phyloP scores from a whole-genome alignment of 1,140 invertebrate species.

The Brachionus calyciflorus region DNA sequence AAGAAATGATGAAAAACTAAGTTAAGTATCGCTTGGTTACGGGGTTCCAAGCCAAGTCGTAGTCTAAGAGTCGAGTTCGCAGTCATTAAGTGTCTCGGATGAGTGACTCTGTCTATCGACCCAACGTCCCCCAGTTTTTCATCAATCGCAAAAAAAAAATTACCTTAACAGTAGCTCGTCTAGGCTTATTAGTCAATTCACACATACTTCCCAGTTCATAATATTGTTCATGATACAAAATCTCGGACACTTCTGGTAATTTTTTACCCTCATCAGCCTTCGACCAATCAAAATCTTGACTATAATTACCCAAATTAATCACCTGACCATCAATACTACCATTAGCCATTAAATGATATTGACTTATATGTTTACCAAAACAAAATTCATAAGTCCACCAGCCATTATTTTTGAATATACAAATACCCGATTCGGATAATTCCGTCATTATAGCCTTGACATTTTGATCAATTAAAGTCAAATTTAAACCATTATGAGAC shows the following conservation, averaged over 20 bases:
- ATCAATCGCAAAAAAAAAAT: too few species aligned
- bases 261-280: slow-evolving; percentile 5
- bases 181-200: slow-evolving; percentile 22
- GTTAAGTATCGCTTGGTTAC: too few species aligned
- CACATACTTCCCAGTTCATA: slow-evolving; percentile 23
- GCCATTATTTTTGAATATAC: slow-evolving; percentile 14
- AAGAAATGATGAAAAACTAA: too few species aligned
- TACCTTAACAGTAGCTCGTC: slow-evolving; percentile 33
- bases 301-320: slow-evolving; percentile 34
- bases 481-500: background rate
- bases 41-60: too few species aligned
- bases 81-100: too few species aligned
- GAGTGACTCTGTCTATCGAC: too few species aligned
- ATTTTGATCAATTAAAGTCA: background rate
- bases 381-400: slow-evolving; percentile 62
- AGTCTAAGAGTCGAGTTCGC: too few species aligned
- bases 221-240: slow-evolving; percentile 39
- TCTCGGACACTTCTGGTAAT: background rate
- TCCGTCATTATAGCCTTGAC: background rate
- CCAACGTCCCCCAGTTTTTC: too few species aligned
- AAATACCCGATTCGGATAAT: background rate
- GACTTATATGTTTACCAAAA: slow-evolving; percentile 56
- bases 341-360: slow-evolving; percentile 56
- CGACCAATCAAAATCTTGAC: slow-evolving; percentile 34
- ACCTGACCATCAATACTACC: background rate